A percentile compares a stretch with the other conserved stretches of the same genome.
These are phyloP conservation scores for Meandrusa payeni DNA, from an alignment of 2,888 invertebrate genomes.

Conservation along the genomic window DNA sequence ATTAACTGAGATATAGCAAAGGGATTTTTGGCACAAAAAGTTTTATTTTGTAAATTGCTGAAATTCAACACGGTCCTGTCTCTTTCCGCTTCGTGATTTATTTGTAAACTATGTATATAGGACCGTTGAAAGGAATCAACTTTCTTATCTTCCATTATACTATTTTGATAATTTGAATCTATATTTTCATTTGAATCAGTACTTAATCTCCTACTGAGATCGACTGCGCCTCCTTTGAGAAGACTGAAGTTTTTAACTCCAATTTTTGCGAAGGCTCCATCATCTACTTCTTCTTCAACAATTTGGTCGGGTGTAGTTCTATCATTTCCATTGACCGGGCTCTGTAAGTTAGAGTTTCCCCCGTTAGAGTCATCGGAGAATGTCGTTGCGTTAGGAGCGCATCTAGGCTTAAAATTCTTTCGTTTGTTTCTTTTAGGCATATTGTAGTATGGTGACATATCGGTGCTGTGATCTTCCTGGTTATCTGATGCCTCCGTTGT, in stretches of 20 bases:
- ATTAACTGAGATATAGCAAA: conserved; percentile 79
- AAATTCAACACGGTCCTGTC: conserved; percentile 70
- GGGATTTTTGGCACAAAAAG: conserved; percentile 79
- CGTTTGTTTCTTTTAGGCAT: conserved; percentile 86
- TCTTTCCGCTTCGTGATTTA: conserved; percentile 56
- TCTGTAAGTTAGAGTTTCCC: conserved; percentile 51
- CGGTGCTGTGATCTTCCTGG: conserved; percentile 63
- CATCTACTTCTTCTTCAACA: conserved; percentile 51
- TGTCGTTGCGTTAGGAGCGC: conserved; percentile 80
- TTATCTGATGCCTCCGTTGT: conserved; percentile 63
- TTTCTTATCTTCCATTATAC: conserved; percentile 67
- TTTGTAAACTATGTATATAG: conserved; percentile 74
- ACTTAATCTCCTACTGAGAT: conserved; percentile 72
- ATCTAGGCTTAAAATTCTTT: conserved; percentile 89
- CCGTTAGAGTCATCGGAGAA: conserved; percentile 76
- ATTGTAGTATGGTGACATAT: conserved; percentile 71
- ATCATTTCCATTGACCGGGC: conserved; percentile 65
- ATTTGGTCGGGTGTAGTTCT: conserved; percentile 57
- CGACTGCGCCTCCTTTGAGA: conserved; percentile 73
- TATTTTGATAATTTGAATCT: conserved; percentile 72
- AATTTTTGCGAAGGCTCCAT: conserved; percentile 60
- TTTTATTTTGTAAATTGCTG: conserved; percentile 75
- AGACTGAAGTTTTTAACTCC: conserved; percentile 75
- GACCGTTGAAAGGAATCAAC: conserved; percentile 72
- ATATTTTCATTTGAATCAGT: conserved; percentile 78